Evolutionary conservation across 30 jellyfish, hydroid and myxozoan genomes (phyloP).

Genomic region (Chironex yamaguchii): DNA sequence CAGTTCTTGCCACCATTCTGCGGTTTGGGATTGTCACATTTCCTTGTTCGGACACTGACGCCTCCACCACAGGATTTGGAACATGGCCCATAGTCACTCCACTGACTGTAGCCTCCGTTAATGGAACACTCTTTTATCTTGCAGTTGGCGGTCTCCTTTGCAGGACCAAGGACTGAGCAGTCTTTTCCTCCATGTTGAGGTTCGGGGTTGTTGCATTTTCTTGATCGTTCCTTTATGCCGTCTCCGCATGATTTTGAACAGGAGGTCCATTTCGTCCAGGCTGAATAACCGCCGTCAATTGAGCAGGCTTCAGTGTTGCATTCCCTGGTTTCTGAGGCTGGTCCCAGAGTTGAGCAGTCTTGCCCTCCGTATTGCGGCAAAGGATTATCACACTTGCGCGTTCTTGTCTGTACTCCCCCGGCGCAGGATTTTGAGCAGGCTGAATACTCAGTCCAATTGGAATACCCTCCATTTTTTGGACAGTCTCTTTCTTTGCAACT

Average conservation of each 20-base stretch:
- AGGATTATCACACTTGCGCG: background rate
- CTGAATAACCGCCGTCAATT: background rate
- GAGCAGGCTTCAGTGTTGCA: background rate
- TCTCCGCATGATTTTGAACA: background rate
- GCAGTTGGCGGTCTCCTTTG: background rate
- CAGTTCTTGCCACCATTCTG: background rate
- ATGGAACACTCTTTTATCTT: background rate
- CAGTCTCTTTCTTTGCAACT: background rate
- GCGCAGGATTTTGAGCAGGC: background rate
- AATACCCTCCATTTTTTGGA: background rate
- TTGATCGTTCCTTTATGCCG: background rate
- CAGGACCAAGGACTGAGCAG: background rate
- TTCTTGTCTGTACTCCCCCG: background rate
- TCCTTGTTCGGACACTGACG: background rate
- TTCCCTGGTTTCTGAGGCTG: background rate
- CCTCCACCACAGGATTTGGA: background rate
- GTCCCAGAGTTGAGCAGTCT: background rate
- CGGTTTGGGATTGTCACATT: background rate
- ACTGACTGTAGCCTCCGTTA: background rate
- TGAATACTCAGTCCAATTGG: background rate
- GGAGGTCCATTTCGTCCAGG: background rate
- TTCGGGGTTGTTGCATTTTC: background rate
- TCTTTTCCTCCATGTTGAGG: background rate
- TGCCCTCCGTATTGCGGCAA: background rate
- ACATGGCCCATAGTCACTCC: background rate